Base-by-base conservation (phyloP, 2,113 vertebrate genomes). In the Chionomys nivalis region DNA sequence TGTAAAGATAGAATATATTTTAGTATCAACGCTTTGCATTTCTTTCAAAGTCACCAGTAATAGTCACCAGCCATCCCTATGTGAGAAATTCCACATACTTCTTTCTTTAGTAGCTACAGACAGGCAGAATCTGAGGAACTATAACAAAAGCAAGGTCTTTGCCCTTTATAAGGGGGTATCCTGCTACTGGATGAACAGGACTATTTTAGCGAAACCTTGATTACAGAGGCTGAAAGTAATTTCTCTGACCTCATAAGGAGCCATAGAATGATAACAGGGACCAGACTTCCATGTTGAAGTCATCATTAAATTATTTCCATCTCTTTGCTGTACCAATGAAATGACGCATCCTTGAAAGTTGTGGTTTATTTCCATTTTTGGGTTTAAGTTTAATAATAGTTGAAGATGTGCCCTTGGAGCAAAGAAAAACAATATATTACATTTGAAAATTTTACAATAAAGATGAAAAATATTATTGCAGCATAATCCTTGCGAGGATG, bases 181-280 rank as follows among this genome's bases (percentile, higher is more conserved):
- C 1, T 76, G 33, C 5, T 87, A 33, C 9, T 63, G 6, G 4
- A 2, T 19, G 24, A 93, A 44, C 94, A 73, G 77, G 49, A 73
- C 3, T 75, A 2, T 12, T 72, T n/a, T 82, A 52, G 58, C 16
- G 72, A 96, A 70, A 33, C n/a, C 33, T 65, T 7, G 1, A 14
- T 47, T 92, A 88, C 79, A 70, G 17, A 98, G 92, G 95, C 94
- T 94, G 96, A 49, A 90, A 95, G 91, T 98, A 97, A 97, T 97
- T 98, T 92, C 90, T 98, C 89, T 97, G 93, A 97, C 96, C 89
- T 90, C 49, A 87, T 97, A 94, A 91, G 96, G 66, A 97, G 81
- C 49, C 78, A 72, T 13, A 70, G 87, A 52, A 52, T 44, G 92
- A 95, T 11, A 93, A 87, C 66, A 65, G 13, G 96, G 5, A 12